Percentiles rank a stretch among this genome's conserved stretches.
Evolutionary conservation across 2,113 vertebrate species (phyloP).

Genomic region (Pleuronectes platessa): DNA sequence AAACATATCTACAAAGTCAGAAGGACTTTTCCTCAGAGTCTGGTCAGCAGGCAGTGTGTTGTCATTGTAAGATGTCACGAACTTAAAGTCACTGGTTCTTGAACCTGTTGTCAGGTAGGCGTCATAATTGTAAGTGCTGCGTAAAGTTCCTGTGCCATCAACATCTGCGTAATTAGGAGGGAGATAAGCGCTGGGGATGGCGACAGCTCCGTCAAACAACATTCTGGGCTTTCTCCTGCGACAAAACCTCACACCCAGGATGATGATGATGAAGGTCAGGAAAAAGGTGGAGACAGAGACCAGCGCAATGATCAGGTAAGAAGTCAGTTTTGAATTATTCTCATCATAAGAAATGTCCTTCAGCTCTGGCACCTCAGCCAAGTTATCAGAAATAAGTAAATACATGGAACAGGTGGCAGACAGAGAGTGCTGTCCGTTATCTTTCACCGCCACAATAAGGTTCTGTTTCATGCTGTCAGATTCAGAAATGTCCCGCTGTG

Average conservation of each 20-base stretch:
- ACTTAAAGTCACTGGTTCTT: slow-evolving; percentile 63
- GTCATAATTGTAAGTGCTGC: slow-evolving; percentile 60
- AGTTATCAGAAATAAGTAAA: slow-evolving; percentile 71
- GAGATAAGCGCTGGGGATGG: slow-evolving; percentile 60
- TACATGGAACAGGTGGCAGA: slow-evolving; percentile 75
- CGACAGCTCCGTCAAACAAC: slow-evolving; percentile 55
- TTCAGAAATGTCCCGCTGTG: slow-evolving; percentile 57
- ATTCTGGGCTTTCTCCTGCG: slow-evolving; percentile 56
- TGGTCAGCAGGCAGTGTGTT: slow-evolving; percentile 49
- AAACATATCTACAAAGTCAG: slow-evolving; percentile 47
- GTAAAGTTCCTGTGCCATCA: slow-evolving; percentile 54
- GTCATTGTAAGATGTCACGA: slow-evolving; percentile 48
- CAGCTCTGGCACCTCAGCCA: slow-evolving; percentile 74
- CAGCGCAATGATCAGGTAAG: slow-evolving; percentile 67
- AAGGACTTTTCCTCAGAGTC: slow-evolving; percentile 40
- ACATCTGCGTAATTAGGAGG: slow-evolving; percentile 64
- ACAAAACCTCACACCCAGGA: slow-evolving; percentile 55
- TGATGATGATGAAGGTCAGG: slow-evolving; percentile 60
- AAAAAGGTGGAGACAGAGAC: slow-evolving; percentile 66
- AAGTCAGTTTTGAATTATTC: slow-evolving; percentile 70
- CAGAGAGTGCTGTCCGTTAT: slow-evolving; percentile 18
- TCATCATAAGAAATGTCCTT: slow-evolving; percentile 64
- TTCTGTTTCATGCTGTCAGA: slow-evolving; percentile 75
- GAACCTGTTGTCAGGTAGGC: slow-evolving; percentile 57
- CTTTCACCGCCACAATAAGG: slow-evolving; percentile 65